Evolutionary conservation across 2,888 invertebrate species (phyloP).

Genomic region (Orthosia incerta): DNA sequence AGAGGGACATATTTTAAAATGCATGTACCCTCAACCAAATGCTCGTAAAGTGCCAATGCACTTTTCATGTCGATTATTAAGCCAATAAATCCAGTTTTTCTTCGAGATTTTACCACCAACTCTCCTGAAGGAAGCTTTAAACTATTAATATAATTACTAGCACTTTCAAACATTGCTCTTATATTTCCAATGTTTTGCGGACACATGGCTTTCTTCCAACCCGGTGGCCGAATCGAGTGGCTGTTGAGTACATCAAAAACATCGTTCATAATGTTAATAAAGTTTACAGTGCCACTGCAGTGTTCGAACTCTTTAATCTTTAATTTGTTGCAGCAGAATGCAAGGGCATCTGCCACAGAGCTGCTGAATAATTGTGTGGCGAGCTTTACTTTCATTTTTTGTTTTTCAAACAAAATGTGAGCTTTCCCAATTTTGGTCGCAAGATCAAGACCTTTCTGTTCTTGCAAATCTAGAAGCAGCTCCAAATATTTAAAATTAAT

Average conservation of each 20-base stretch:
- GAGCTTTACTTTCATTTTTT: neutral
- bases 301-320: neutral
- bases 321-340: no score
- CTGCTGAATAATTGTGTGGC: neutral
- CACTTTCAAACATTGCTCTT: neutral
- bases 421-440: neutral
- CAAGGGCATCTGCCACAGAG: no score
- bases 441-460: neutral
- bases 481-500: no score
- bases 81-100: no score
- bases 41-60: no score
- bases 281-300: neutral
- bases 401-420: neutral
- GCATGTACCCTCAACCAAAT: no score
- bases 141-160: no score
- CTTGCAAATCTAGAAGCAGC: neutral
- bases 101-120: no score
- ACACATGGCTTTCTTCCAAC: conserved; percentile 28
- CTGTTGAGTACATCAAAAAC: conserved; percentile 6
- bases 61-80: no score
- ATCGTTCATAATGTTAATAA: neutral
- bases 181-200: neutral
- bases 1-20: no score
- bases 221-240: conserved; percentile 14
- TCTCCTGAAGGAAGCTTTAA: no score